Conservation (phyloP, 2,113 vertebrate genomes). For the Pluvianellus socialis region DNA sequence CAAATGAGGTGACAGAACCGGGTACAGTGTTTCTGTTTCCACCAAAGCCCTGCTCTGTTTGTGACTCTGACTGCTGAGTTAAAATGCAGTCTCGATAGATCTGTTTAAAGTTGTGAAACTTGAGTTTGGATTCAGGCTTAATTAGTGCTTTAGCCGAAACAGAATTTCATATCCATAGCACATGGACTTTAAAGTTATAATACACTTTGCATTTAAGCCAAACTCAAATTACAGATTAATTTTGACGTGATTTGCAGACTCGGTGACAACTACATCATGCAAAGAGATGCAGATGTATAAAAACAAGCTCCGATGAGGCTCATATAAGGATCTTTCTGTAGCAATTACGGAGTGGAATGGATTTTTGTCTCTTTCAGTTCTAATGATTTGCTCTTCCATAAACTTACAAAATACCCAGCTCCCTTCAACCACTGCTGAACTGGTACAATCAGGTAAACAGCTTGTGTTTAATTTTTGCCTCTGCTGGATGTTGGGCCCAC, state of each 20-base stretch:
- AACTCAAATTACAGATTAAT: slow-evolving; percentile 17
- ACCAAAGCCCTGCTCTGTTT: neutral
- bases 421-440: neutral
- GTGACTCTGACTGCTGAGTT: neutral
- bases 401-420: neutral
- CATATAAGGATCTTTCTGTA: neutral
- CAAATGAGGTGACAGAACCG: neutral
- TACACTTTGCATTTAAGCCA: neutral
- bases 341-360: neutral
- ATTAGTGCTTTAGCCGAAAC: neutral
- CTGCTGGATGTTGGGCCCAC: slow-evolving; percentile 48
- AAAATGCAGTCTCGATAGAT: neutral
- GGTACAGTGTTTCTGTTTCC: neutral
- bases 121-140: neutral
- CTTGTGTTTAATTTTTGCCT: slow-evolving; percentile 52
- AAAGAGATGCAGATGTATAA: neutral
- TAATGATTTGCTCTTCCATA: slow-evolving; percentile 8
- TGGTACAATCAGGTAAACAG: slow-evolving; percentile 48
- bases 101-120: neutral
- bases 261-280: neutral
- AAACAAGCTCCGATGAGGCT: neutral
- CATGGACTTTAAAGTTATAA: slow-evolving; percentile 1
- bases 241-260: slow-evolving; percentile 17
- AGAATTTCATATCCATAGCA: neutral
- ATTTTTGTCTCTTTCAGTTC: neutral